Evolutionary conservation across 1,140 invertebrate species (phyloP), one percentile per base, ranked within the genome.

Genomic region (Drosophila cardini): DNA sequence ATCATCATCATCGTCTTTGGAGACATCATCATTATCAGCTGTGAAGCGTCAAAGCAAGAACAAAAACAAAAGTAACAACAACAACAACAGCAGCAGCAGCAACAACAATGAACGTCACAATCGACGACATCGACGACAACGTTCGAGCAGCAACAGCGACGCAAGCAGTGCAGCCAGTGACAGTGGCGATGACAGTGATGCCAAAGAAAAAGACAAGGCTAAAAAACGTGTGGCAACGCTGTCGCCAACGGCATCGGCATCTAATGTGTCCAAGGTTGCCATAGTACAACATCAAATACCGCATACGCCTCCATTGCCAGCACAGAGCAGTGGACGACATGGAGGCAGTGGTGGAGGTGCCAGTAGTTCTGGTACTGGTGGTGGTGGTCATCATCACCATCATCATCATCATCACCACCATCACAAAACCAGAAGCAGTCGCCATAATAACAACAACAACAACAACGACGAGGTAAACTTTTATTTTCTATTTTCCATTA

Each of bases 391-490:
- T 4, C 65, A 61, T 52, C 4, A 18, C 32, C 73, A 71, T 42
- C 74, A 68, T 61, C 74, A 64, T 26, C 73, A 64, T 55, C 73
- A 55, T 60, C 61, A 52, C 55, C 68, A 53, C 32, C 69, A 61
- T 56, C 73, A 65, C 61, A 72, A 48, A 26, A 76, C 50, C 43
- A 34, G 57, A 21, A 50, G 48, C 50, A 80, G 50, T 57, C 60
- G 57, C 38, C 81, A 75, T 18, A 78, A 72, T 64, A 65, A 57
- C 67, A 78, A 58, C 40, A 65, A 57, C 67, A 78, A 58, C 40
- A 65, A 60, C 69, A 72, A 62, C 21, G 79, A 87, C 68, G 84
- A 86, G 83, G 83, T 86, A 86, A 86, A 79, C 57, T 64, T 65
- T 79, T 74, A 32, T 69, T 52, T 5, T 58, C 7, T 8, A 55